Evolutionary conservation across 2,888 invertebrate genomes (phyloP), one percentile per base, ranked within the genome.

Genomic region (Drosophila eohydei): DNA sequence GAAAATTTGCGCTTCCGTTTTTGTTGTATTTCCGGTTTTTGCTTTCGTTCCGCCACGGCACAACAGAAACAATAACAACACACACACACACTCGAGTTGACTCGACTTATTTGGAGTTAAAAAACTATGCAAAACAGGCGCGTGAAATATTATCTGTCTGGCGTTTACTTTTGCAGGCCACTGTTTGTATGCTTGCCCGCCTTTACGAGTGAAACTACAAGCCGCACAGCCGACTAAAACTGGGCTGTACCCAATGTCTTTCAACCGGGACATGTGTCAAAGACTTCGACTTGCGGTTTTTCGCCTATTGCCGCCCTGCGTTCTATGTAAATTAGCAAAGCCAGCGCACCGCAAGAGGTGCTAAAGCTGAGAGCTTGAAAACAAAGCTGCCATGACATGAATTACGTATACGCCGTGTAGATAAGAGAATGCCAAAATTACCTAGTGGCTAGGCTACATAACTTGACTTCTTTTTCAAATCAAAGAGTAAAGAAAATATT

Each of bases 1-100:
- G 91, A 88, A 88, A 88, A 90, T 88, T 90, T 90, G 89, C 87
- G 81, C 91, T 88, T 88, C 91, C 88, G 88, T 86, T 88, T 90
- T 90, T 83, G 89, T 88, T 90, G 90, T 88, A 87, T 90, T 88
- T 88, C 88, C 88, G 88, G 87, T 88, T 82, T 82, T 76, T 78
- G 74, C 81, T 78, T 84, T 88, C 79, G 76, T 78, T 76, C 59
- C 63, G 66, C 63, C 52, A 57, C 48, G 56, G 34, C 62, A 48
- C 43, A 46, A 43, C 46, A 62, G 36, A 41, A 71, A 44, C 59
- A 52, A 51, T 48, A 71, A 32, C 46, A 71, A 44, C 56, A 38
- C 55, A 43, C 55, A 55, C 21, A 65, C 41, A 34, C 30, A 41
- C 48, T 43, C 21, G 43, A 21, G 32, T 50, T 5, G 12, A 63